Percentiles rank a stretch among this genome's conserved stretches.
These are phyloP conservation scores for Macrophya alboannulata DNA, from an alignment of 2,888 invertebrate genomes.

Conservation along the genomic window DNA sequence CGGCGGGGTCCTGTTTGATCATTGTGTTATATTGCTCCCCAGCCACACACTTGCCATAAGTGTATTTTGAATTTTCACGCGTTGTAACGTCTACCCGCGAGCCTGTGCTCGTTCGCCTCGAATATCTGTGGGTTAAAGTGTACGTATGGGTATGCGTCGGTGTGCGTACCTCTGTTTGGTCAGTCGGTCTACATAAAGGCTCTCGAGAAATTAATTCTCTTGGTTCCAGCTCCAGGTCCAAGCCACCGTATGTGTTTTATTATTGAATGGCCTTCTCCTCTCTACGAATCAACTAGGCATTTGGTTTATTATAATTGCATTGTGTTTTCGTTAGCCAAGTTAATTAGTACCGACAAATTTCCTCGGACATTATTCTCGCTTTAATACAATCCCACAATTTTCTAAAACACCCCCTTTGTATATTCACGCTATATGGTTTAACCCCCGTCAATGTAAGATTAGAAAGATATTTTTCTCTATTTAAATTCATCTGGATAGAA, in stretches of 20 bases:
- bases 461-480: conserved; percentile 13
- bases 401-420: neutral
- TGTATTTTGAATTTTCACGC: conserved; percentile 76
- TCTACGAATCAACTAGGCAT: conserved; percentile 77
- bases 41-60: conserved; percentile 74
- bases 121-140: conserved; percentile 66
- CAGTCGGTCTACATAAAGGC: conserved; percentile 78
- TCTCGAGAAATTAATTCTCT: conserved; percentile 79
- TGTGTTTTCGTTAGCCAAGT: conserved; percentile 78
- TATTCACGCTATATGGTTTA: neutral
- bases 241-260: conserved; percentile 75
- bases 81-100: conserved; percentile 72
- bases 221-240: conserved; percentile 64
- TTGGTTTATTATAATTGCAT: conserved; percentile 80
- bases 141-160: conserved; percentile 60
- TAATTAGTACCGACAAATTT: conserved; percentile 71
- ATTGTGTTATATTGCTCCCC: conserved; percentile 76
- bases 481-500: neutral
- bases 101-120: conserved; percentile 56
- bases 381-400: conserved; percentile 6
- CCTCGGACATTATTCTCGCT: conserved; percentile 13
- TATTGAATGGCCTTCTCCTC: conserved; percentile 77
- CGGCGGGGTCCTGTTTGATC: conserved; percentile 71
- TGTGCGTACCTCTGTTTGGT: conserved; percentile 70
- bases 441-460: conserved; percentile 5